Evolutionary conservation across 2,888 invertebrate species (phyloP), one percentile per base, ranked within the genome.

Genomic region (Lathronympha strigana): DNA sequence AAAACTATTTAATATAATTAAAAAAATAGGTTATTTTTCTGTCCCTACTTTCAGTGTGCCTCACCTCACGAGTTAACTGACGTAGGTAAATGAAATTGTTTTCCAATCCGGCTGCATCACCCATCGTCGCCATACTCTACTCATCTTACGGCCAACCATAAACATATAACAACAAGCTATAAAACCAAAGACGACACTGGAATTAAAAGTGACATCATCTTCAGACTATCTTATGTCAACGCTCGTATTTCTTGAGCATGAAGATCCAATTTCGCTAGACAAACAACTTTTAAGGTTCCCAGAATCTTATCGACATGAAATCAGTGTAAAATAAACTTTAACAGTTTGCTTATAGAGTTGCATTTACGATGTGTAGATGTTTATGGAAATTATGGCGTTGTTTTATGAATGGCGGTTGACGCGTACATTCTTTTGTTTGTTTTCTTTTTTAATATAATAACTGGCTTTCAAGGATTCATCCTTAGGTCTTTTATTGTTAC

Each of bases 161-260:
- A 47, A 40, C 49, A 51, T 33, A 36, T 57, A 55, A 63, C 49
- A 57, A 49, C 57, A 61, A 43, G 23, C 33, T 23, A 36, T 51
- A 60, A 57, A 49, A 69, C 70, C 71, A 63, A 69, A 68, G 76
- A 71, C 76, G 66, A 40, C 63, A 71, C 67, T 70, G 67, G 73
- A 71, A 74, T 77, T 74, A 74, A 73, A 74, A 76, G n/a, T 77
- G 76, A 77, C 78, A 73, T 76, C 77, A 67, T 58, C 36, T n/a
- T 45, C 33, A 49, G 28, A 47, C 49, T 13, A 9, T 21, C 6
- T 43, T 15, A 38, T 36, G 33, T 15, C 21, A 15, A 15, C 8
- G 33, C 45, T 53, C 66, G 49, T 66, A 62, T 28, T 15, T 13
- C 45, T 0, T 43, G 0, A 5, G 31, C 25, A 28, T 11, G 57